Percentiles rank a stretch among this genome's conserved stretches.
Evolutionary conservation across 2,888 invertebrate genomes (phyloP).

Genomic region (Axea sp.): DNA sequence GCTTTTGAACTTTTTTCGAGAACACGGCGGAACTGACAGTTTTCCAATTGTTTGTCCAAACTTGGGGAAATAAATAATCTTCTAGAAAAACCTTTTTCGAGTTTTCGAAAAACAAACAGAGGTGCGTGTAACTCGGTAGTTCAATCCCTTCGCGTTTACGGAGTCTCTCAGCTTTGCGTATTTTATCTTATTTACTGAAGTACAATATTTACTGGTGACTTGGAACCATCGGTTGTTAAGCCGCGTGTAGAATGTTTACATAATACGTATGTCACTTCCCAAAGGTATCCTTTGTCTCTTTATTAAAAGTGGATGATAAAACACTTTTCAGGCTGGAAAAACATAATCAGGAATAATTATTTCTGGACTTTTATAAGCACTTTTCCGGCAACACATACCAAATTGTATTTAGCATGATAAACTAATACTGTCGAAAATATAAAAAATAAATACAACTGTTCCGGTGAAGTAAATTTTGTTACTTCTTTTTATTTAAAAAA

Average conservation of each 20-base stretch:
- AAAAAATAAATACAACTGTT: too few species aligned
- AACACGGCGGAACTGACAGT: background rate
- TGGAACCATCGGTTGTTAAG: conserved; percentile 76
- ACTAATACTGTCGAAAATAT: too few species aligned
- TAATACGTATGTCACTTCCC: conserved; percentile 52
- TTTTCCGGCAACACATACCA: too few species aligned
- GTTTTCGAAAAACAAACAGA: conserved; percentile 51
- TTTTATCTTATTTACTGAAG: conserved; percentile 72
- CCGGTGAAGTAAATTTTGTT: too few species aligned
- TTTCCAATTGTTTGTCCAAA: conserved; percentile 19
- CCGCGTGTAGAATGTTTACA: conserved; percentile 72
- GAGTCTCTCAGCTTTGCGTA: conserved; percentile 63
- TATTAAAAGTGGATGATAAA: conserved; percentile 43
- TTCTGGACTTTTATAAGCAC: too few species aligned
- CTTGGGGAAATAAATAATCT: conserved; percentile 37
- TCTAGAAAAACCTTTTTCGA: conserved; percentile 28
- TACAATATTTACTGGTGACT: conserved; percentile 76
- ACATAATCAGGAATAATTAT: background rate
- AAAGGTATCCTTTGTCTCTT: conserved; percentile 49
- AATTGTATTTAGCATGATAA: too few species aligned
- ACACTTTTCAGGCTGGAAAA: conserved; percentile 12
- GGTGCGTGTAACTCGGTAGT: conserved; percentile 49
- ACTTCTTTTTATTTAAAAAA: too few species aligned
- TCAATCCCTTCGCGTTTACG: conserved; percentile 68
- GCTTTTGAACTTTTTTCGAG: background rate